Base-by-base conservation (phyloP, 2,888 invertebrate species). In the Lithodes maja region DNA sequence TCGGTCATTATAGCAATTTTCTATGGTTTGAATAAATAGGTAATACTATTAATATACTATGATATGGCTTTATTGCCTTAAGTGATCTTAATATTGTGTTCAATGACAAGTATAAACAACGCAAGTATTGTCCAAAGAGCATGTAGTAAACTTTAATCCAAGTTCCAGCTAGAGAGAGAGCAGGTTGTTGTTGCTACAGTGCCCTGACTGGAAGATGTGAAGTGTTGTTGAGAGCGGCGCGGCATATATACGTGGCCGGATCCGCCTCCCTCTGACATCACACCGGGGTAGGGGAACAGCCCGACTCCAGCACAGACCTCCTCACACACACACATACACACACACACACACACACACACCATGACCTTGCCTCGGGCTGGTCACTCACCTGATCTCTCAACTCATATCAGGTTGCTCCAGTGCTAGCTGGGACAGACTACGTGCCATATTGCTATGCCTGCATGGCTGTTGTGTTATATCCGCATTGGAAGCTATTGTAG, bases 311-410 rank as follows among this genome's bases (percentile, higher is more conserved):
- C n/a, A 0, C n/a, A 5, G 75, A 7, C 68, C 68, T 68, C 68
- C 68, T 17, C 50, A 33, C 33, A 33, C 33, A 33, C 33, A 33
- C 33, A 33, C 33, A 33, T 0, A 33, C 33, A 33, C 33, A 33
- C 33, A 33, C 33, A n/a, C n/a, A n/a, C n/a, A n/a, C n/a, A n/a
- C 79, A 17, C 75, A 33, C 75, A 2, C 75, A 17, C 75, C 75
- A 2, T 77, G 75, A 74, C 74, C 74, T 17, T 74, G 74, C 33
- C 33, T 7, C 12, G 61, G 61, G 61, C 12, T 61, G 61, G 61
- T 61, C 61, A 61, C 61, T 61, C 61, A 61, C 61, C 53, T 80
- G 80, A 78, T 54, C 55, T 80, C 80, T 55, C 61, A 12, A 2
- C 55, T 15, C 3, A 17, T 12, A 52, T n/a, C 5, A 33, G 80